Evolutionary conservation across 2,888 invertebrate species (phyloP).

Genomic region (Oscheius sp.): DNA sequence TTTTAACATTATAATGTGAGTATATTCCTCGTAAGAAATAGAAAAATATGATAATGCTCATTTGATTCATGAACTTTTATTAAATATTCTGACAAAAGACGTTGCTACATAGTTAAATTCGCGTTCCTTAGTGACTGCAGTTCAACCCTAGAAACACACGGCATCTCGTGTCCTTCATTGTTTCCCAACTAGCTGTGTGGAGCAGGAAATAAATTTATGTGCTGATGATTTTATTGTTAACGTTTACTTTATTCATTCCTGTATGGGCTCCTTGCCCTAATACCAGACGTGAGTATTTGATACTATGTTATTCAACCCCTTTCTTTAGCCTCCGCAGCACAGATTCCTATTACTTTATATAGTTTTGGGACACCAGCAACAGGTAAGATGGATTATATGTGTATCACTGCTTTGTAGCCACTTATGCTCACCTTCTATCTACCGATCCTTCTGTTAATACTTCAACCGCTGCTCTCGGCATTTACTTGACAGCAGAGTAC

Average conservation of each 20-base stretch:
- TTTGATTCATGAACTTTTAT: background rate
- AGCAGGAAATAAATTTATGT: background rate
- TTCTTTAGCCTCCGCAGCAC: background rate
- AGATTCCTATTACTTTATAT: background rate
- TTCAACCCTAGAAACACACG: slow-evolving; percentile 1
- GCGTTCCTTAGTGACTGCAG: slow-evolving; percentile 23
- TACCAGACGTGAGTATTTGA: background rate
- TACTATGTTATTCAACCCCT: background rate
- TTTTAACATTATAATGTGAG: slow-evolving; percentile 18
- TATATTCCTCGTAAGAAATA: too few relatives aligned
- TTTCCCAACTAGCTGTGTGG: background rate
- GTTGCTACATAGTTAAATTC: slow-evolving; percentile 1
- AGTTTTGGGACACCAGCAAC: background rate
- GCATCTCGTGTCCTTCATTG: background rate
- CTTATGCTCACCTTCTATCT: slow-evolving; percentile 17
- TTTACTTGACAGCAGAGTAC: background rate
- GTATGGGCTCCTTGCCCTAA: background rate
- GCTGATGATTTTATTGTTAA: slow-evolving; percentile 10
- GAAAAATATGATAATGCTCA: background rate
- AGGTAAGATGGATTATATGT: background rate
- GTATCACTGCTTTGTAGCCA: background rate
- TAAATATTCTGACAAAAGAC: slow-evolving; percentile 18
- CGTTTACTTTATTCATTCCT: background rate
- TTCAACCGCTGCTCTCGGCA: background rate
- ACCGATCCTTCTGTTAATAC: background rate